Evolutionary conservation across 1,140 invertebrate genomes (phyloP).

Genomic region (Hylaeus anthracinus): DNA sequence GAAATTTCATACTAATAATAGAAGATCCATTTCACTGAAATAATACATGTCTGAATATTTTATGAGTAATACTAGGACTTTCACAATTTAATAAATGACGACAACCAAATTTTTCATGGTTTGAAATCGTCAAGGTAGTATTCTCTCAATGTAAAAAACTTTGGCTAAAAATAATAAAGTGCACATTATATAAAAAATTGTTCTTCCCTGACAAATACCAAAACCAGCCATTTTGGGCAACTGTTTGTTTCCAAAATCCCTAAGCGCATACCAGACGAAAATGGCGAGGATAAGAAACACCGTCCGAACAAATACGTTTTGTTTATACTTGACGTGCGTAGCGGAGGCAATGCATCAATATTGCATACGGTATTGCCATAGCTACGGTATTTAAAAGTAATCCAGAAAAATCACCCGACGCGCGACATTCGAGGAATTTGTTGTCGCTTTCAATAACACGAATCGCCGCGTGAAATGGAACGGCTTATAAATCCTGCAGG

Average conservation of each 20-base stretch:
- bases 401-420: constrained; percentile 4
- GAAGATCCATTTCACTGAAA: neutral
- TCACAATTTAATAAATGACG: constrained; percentile 5
- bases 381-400: neutral
- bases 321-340: neutral
- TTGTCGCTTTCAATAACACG: constrained; percentile 40
- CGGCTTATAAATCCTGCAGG: constrained; percentile 49
- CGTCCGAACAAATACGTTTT: neutral
- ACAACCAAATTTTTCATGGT: no score
- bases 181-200: no score
- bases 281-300: neutral
- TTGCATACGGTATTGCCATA: neutral
- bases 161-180: no score
- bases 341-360: constrained; percentile 34
- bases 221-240: no score
- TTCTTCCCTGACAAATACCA: no score
- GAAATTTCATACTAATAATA: neutral
- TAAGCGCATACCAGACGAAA: constrained; percentile 26
- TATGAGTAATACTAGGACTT: no score
- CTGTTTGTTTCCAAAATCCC: constrained; percentile 29
- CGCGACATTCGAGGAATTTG: constrained; percentile 26
- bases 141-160: no score
- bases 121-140: no score
- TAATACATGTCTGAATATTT: no score
- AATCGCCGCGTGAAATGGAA: constrained; percentile 8